These are phyloP conservation scores for Timandra comae DNA, from an alignment of 2,888 invertebrate genomes.

Conservation along the genomic window DNA sequence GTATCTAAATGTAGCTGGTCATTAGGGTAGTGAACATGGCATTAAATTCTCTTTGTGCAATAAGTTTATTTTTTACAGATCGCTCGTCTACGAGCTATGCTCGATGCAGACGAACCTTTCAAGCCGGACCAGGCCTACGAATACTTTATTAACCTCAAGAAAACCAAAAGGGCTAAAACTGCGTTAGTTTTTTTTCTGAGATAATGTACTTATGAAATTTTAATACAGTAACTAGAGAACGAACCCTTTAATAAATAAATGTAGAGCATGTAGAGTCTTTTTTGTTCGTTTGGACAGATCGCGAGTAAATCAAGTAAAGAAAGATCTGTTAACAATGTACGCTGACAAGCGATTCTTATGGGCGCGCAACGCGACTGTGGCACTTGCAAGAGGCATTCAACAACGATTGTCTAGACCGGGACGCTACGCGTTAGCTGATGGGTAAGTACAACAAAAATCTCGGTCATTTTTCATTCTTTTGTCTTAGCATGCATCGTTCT, in stretches of 20 bases:
- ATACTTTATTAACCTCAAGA: constrained; percentile 57
- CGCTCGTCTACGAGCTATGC: constrained; percentile 49
- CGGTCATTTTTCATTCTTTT: no score
- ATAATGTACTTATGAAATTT: no score
- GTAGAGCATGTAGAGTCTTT: no score
- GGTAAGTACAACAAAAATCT: no score
- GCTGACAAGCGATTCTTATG: constrained; percentile 51
- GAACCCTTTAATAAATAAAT: no score
- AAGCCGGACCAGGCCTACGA: constrained; percentile 68
- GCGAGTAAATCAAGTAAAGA: constrained; percentile 46
- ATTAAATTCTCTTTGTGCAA: no score
- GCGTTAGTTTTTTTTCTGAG: constrained; percentile 37
- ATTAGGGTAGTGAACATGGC: no score
- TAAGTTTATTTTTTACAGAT: constrained; percentile 35
- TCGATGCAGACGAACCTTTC: constrained; percentile 66
- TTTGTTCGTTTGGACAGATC: no score
- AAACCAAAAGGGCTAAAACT: constrained; percentile 42
- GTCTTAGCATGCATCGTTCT: no score
- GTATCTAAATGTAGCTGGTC: no score
- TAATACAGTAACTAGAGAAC: no score
- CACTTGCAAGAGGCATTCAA: constrained; percentile 60
- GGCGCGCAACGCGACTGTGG: constrained; percentile 62
- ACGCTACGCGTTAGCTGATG: constrained; percentile 48
- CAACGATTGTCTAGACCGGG: constrained; percentile 51
- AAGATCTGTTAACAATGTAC: constrained; percentile 43